Evolutionary conservation across 2,888 invertebrate genomes (phyloP), one percentile per base, ranked within the genome.

Genomic region (Dynastes hyllus): DNA sequence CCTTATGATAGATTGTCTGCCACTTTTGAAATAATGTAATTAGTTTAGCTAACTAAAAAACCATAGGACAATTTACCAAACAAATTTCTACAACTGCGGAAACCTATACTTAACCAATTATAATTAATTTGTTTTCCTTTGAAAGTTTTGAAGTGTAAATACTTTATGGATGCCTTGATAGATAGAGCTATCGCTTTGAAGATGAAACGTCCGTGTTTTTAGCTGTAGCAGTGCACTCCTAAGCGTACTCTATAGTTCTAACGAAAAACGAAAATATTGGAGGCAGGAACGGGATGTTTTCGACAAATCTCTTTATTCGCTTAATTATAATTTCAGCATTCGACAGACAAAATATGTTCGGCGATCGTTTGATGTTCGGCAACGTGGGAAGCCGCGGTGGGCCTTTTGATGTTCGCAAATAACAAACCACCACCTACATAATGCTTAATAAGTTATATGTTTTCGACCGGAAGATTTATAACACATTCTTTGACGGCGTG

Each of bases 371-470:
- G 73, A 73, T 61, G 73, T 58, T 58, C 58, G 16, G 22, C 58
- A 73, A 22, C 40, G 58, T 58, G 16, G 8, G n/a, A n/a, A 16
- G 37, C 58, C 58, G 58, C 9, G 27, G 40, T 61, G 2, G 13
- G 9, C 37, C 58, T 58, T 73, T 73, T 73, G 73, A 73, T 73
- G 58, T 73, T 73, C 40, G 37, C 55, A 37, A 61, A 61, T 22
- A 58, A 40, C 73, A 73, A 58, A 73, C 73, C 73, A 73, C 73
- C 73, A 73, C 55, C 73, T 58, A 61, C 37, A 73, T 58, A 73
- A 61, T 73, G 22, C 40, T 73, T 73, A 73, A 73, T 73, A 73
- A 58, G 58, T 58, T 61, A 58, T 51, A 51, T 22, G 37, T 58
- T 73, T 58, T 73, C 22, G 22, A 58, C 45, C 22, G 22, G 58